phyloP scores from a whole-genome alignment of 2,113 vertebrate genomes.

The Donacobius atricapilla region DNA sequence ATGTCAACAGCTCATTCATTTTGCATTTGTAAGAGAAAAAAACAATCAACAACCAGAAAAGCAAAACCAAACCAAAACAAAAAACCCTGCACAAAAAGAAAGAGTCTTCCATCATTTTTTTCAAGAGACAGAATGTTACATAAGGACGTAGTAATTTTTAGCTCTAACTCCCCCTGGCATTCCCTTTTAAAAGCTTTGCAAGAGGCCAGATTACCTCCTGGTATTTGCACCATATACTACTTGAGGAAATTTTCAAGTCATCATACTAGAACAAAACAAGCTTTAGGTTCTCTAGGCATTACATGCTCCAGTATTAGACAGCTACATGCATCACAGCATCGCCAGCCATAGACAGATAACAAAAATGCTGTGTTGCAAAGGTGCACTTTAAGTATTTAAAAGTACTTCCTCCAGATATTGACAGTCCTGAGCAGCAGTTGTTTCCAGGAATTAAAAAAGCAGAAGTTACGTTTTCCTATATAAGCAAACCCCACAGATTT shows the following conservation, averaged over 20 bases:
- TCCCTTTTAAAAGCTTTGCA: neutral
- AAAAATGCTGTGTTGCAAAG: neutral
- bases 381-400: neutral
- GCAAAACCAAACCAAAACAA: neutral
- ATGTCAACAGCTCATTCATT: neutral
- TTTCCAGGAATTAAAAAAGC: neutral
- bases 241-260: neutral
- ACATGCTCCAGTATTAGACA: neutral
- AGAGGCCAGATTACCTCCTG: neutral
- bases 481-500: neutral
- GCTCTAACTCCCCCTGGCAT: neutral
- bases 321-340: neutral
- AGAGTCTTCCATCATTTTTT: neutral
- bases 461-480: neutral
- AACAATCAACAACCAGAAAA: neutral
- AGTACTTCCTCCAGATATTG: neutral
- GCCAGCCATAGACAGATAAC: neutral
- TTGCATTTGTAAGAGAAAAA: neutral
- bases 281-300: neutral
- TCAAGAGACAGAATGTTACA: neutral
- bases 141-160: neutral
- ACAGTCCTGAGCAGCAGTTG: neutral
- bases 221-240: neutral
- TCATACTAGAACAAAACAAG: neutral
- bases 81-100: neutral